Percentiles rank a stretch among this genome's conserved stretches.
Evolutionary conservation across 2,113 vertebrate genomes (phyloP).

Genomic region (Tympanuchus pallidicinctus): DNA sequence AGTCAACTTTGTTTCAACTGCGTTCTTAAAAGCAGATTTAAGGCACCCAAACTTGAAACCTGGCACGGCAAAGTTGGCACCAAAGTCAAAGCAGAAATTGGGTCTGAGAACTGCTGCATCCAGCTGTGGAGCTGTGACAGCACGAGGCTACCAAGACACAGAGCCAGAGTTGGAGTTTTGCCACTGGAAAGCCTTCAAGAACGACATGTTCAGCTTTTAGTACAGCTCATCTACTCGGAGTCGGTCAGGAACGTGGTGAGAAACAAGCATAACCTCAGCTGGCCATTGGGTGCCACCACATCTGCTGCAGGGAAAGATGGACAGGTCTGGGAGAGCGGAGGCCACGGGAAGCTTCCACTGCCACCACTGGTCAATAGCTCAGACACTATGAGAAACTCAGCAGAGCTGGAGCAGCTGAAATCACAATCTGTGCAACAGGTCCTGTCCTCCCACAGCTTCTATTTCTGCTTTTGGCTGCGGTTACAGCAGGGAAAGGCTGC

Average conservation of each 20-base stretch:
- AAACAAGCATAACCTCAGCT: fast-evolving
- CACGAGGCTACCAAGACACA: neutral
- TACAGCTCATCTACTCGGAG: neutral
- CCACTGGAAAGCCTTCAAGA: neutral
- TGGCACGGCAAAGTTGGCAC: neutral
- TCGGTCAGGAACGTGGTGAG: fast-evolving
- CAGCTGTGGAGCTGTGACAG: neutral
- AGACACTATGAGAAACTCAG: neutral
- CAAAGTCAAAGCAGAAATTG: neutral
- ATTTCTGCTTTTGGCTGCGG: neutral
- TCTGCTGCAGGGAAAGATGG: neutral
- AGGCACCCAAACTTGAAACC: neutral
- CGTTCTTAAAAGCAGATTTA: neutral
- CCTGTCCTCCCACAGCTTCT: neutral
- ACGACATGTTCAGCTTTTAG: neutral
- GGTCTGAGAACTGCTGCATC: neutral
- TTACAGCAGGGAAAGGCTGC: neutral
- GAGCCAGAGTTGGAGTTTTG: too few relatives aligned
- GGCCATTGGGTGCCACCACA: neutral
- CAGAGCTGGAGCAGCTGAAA: neutral
- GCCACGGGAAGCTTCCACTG: neutral
- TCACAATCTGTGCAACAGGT: fast-evolving
- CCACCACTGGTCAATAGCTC: neutral
- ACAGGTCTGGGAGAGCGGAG: neutral
- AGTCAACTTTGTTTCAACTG: neutral